Base-by-base conservation (phyloP, 2,797 vertebrate genomes). In the Cetoscarus ocellatus region DNA sequence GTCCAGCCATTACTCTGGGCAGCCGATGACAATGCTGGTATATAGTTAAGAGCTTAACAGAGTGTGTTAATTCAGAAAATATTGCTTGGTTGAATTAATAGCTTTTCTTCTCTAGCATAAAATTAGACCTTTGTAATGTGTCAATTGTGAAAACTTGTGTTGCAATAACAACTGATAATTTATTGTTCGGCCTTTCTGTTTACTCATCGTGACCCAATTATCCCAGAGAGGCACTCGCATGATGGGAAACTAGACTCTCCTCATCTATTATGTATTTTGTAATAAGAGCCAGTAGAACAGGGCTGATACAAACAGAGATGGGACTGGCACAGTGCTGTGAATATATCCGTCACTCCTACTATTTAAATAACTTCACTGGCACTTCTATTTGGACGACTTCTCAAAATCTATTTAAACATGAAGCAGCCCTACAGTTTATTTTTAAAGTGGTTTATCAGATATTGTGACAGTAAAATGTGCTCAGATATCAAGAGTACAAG, bases 241-340 rank as follows among this genome's bases (percentile, higher is more conserved):
- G 36, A 71, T 62, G 77, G 75, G 82, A 54, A 91, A 86, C 69
- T 57, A 58, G 73, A 86, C 55, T 63, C 27, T 63, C 47, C 40
- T 93, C 86, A 93, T 94, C 66, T 59, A 93, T 93, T 88, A 94
- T 94, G 82, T 67, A 94, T 64, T 57, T 18, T 42, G 90, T 83
- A 90, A 92, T 57, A 7, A 70, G 75, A 93, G 81, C 61, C 8
- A 60, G 10, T 82, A 85, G 48, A 78, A 61, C 63, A 70, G 53
- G 47, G 71, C 44, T 49, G 61, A 58, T 53, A 72, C 70, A 74
- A 27, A 64, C 14, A 70, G 67, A 63, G 27, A 61, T 27, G 48
- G 17, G 45, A 52, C 43, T 27, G 59, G 61, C 66, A 61, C 10
- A 10, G 14, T 47, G 69, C 49, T 77, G 79, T 52, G 59, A 8